Evolutionary conservation across 2,888 invertebrate species (phyloP).

Genomic region (Mesorhabditis spiculigera): DNA sequence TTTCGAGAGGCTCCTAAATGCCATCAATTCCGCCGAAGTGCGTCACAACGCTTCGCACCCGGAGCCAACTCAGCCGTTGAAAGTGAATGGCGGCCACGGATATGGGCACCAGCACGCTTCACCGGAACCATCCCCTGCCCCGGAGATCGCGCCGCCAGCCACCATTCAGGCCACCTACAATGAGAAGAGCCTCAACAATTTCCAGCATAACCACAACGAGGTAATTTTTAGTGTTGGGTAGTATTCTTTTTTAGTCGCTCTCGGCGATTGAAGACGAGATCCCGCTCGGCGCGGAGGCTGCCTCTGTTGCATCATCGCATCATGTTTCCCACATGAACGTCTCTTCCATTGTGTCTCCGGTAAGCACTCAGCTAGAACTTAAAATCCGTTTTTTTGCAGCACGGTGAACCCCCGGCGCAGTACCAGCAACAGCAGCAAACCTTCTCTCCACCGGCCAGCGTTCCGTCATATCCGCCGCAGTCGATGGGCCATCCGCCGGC

Average conservation of each 20-base stretch:
- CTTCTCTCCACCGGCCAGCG: not conserved
- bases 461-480: not conserved
- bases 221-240: not conserved
- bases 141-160: constrained; percentile 34
- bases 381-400: not conserved
- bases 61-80: not conserved
- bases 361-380: not conserved
- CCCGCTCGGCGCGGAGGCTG: constrained; percentile 16
- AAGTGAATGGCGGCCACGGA: constrained; percentile 13
- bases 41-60: not conserved
- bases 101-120: constrained; percentile 20
- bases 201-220: not conserved
- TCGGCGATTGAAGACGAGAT: constrained; percentile 13
- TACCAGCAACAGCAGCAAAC: not conserved
- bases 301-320: constrained; percentile 10
- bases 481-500: not conserved
- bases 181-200: constrained; percentile 38
- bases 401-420: not conserved
- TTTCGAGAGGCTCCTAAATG: constrained; percentile 12
- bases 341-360: not conserved
- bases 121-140: constrained; percentile 34
- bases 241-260: not conserved
- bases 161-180: constrained; percentile 47
- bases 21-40: not conserved
- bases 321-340: not conserved